phyloP scores from a whole-genome alignment of 35 echinoderm and acorn worm genomes.

The Ophioderma brevispina region DNA sequence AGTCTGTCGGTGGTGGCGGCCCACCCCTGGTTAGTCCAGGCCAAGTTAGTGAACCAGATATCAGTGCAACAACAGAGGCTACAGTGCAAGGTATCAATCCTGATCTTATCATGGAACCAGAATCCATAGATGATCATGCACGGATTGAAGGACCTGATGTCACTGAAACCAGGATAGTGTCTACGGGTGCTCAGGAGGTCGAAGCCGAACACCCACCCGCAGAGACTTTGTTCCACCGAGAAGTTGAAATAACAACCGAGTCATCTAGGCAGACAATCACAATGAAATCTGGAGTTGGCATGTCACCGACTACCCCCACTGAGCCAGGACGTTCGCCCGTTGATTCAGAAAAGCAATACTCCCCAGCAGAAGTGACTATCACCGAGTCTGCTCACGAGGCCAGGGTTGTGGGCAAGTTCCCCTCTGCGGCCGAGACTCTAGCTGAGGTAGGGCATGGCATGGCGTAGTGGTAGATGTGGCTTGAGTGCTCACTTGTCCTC shows the following conservation, averaged over 20 bases:
- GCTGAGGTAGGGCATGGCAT: slow-evolving; percentile 76
- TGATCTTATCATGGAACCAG: slow-evolving; percentile 73
- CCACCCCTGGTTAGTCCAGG: slow-evolving; percentile 23
- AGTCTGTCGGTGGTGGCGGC: slow-evolving; percentile 47
- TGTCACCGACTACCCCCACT: slow-evolving; percentile 42
- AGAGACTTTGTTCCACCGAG: slow-evolving; percentile 3
- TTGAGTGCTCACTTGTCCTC: slow-evolving; percentile 10
- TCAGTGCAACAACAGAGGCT: slow-evolving; percentile 60
- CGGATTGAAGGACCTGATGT: slow-evolving; percentile 75
- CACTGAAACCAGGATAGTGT: slow-evolving; percentile 60
- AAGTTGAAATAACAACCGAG: slow-evolving; percentile 54
- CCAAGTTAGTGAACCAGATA: slow-evolving; percentile 45
- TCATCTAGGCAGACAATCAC: slow-evolving; percentile 78
- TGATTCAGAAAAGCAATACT: too few relatives aligned
- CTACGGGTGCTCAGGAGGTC: slow-evolving; percentile 71
- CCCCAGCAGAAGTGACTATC: slow-evolving; percentile 78
- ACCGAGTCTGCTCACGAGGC: slow-evolving; percentile 74
- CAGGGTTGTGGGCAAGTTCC: slow-evolving; percentile 43
- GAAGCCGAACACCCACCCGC: slow-evolving; percentile 59
- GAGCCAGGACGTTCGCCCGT: slow-evolving; percentile 4
- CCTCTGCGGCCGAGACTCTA: slow-evolving; percentile 58
- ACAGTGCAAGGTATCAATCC: slow-evolving; percentile 92
- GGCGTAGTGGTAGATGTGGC: background rate
- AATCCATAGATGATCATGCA: slow-evolving; percentile 56
- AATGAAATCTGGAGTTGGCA: slow-evolving; percentile 43